These are phyloP conservation scores for Cephus runcator DNA, from an alignment of 2,888 invertebrate species.

Conservation along the genomic window DNA sequence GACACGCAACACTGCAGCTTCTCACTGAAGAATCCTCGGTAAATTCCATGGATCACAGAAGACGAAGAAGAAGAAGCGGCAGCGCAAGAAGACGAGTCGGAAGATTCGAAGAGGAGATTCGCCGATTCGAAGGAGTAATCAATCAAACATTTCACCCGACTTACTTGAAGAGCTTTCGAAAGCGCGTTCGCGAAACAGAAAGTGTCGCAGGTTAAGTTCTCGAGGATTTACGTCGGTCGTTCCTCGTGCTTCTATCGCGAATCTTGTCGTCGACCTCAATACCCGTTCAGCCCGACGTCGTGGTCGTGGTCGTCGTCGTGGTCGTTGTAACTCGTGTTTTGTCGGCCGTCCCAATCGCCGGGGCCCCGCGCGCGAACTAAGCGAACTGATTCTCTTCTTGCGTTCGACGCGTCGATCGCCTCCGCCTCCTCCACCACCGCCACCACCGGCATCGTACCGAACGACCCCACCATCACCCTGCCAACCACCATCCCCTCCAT, in stretches of 20 bases:
- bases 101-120: not conserved
- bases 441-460: not conserved
- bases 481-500: not conserved
- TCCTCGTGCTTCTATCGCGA: slow-evolving; percentile 34
- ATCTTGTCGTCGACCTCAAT: not conserved
- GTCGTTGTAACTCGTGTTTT: slow-evolving; percentile 15
- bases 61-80: not conserved
- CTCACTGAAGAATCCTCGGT: too few species aligned
- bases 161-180: not conserved
- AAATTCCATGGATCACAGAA: not conserved
- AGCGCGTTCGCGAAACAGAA: not conserved
- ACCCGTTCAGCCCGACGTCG: slow-evolving; percentile 12
- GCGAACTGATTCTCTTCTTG: slow-evolving; percentile 53
- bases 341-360: slow-evolving; percentile 62
- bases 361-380: slow-evolving; percentile 66
- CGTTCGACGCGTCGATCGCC: slow-evolving; percentile 29
- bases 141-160: not conserved
- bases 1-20: too few species aligned
- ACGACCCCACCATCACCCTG: not conserved
- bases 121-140: not conserved
- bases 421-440: slow-evolving; percentile 27
- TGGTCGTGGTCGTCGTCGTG: slow-evolving; percentile 31
- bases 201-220: not conserved
- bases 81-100: not conserved
- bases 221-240: slow-evolving; percentile 17